Evolutionary conservation across 2,888 invertebrate genomes (phyloP).

Genomic region (Acleris emargana): DNA sequence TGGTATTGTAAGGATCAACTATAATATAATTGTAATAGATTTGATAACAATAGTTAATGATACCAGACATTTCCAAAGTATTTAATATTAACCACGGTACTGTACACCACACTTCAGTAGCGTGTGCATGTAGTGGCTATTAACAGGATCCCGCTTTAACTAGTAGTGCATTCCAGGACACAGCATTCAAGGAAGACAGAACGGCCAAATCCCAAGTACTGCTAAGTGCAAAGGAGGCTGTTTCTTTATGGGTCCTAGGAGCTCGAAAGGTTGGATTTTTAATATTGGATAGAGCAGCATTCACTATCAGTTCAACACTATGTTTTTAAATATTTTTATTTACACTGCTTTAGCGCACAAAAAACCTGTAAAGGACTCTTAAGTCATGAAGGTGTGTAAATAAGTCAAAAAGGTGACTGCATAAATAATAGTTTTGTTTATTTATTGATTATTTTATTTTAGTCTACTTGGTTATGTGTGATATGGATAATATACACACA

Average conservation of each 20-base stretch:
- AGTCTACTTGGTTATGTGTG: not conserved
- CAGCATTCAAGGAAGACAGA: constrained; percentile 87
- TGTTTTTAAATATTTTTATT: constrained; percentile 41
- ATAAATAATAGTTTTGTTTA: not conserved
- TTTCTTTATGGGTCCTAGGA: constrained; percentile 96
- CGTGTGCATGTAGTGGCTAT: constrained; percentile 76
- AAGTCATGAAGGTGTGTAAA: not conserved
- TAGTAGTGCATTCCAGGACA: constrained; percentile 87
- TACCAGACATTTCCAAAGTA: constrained; percentile 15
- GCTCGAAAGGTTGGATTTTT: constrained; percentile 92
- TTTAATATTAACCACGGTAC: constrained; percentile 26
- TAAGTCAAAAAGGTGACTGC: no score
- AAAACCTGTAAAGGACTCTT: not conserved
- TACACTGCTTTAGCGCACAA: constrained; percentile 52
- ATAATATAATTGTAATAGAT: no score
- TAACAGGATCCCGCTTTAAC: constrained; percentile 77
- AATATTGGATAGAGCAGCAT: constrained; percentile 48
- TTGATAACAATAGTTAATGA: not conserved
- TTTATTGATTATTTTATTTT: not conserved
- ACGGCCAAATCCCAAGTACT: constrained; percentile 90
- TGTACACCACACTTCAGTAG: constrained; percentile 52
- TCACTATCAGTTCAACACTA: constrained; percentile 51
- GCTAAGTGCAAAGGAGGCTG: constrained; percentile 96
- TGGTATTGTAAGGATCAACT: no score
- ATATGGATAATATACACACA: no score